Evolutionary conservation across 2,797 vertebrate genomes (phyloP).

Genomic region (Gymnoscopelus microlampas): DNA sequence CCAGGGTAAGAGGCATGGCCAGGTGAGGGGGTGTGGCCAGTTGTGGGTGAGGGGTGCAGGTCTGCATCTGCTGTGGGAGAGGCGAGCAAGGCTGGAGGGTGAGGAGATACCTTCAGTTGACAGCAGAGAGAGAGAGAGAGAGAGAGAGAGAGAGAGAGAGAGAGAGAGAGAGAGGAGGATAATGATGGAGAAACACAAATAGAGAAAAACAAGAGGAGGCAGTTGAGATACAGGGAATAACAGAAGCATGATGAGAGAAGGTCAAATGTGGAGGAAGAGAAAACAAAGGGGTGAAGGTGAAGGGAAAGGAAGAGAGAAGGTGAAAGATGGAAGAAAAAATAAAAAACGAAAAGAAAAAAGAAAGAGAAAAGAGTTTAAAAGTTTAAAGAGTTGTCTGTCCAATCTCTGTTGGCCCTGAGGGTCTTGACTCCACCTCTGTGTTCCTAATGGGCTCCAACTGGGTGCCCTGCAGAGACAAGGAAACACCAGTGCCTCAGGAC

Average conservation of each 20-base stretch:
- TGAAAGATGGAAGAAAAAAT: not conserved
- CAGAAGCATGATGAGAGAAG: not conserved
- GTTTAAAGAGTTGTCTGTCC: slow-evolving; percentile 62
- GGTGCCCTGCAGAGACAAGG: slow-evolving; percentile 59
- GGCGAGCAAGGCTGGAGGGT: slow-evolving; percentile 35
- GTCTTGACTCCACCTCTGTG: slow-evolving; percentile 27
- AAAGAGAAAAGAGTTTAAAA: slow-evolving; percentile 19
- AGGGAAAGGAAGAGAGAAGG: not conserved
- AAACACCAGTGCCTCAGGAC: slow-evolving; percentile 20
- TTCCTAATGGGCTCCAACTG: slow-evolving; percentile 50
- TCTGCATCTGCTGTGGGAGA: slow-evolving; percentile 51
- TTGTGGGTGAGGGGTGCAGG: slow-evolving; percentile 43
- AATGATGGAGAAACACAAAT: not conserved
- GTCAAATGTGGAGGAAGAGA: not conserved
- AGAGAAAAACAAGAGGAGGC: not conserved
- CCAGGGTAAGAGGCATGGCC: slow-evolving; percentile 15
- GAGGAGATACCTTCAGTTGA: slow-evolving; percentile 63
- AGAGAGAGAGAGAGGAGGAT: not conserved
- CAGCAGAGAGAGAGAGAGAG: slow-evolving; percentile 1
- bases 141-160: not conserved
- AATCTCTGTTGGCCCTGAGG: slow-evolving; percentile 45
- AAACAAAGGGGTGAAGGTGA: not conserved
- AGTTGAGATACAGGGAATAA: not conserved
- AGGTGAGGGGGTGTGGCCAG: slow-evolving; percentile 18
- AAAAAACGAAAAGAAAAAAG: not conserved